These are phyloP conservation scores for Saimiri boliviensis DNA, from an alignment of 2,113 vertebrate species.

Conservation along the genomic window DNA sequence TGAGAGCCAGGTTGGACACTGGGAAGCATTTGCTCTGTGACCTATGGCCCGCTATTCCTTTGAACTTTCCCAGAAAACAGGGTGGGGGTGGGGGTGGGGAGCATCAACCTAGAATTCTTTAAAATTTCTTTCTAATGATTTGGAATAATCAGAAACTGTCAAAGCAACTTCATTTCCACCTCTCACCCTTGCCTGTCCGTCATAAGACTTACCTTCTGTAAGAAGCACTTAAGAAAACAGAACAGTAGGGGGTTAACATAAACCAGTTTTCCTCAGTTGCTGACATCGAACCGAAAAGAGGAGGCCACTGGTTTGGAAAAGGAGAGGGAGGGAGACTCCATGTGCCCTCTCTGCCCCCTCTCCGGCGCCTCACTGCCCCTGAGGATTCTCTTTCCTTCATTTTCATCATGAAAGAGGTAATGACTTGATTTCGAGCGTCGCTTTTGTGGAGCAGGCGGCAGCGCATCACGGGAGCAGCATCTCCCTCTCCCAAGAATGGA, in stretches of 20 bases:
- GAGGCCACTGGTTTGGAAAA: neutral
- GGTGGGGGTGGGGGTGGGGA: neutral
- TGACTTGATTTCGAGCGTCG: neutral
- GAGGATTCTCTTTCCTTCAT: neutral
- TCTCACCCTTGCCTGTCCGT: neutral
- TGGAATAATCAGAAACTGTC: neutral
- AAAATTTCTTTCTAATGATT: neutral
- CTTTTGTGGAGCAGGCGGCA: neutral
- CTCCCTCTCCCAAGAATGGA: neutral
- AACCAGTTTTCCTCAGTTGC: neutral
- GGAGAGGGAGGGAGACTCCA: neutral
- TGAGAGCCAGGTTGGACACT: neutral
- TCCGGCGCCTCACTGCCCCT: neutral
- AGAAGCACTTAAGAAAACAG: neutral
- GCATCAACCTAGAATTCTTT: neutral
- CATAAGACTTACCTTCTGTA: neutral
- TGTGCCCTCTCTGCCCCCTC: rapidly evolving
- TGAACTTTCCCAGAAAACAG: neutral
- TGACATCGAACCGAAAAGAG: neutral
- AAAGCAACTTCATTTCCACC: neutral
- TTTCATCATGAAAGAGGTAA: neutral
- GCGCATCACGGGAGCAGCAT: too few relatives aligned
- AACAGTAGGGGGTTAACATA: neutral
- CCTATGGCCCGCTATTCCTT: neutral
- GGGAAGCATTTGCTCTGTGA: neutral